Base-by-base conservation (phyloP, 35 echinoderm and acorn worm genomes). In the Apostichopus japonicus region DNA sequence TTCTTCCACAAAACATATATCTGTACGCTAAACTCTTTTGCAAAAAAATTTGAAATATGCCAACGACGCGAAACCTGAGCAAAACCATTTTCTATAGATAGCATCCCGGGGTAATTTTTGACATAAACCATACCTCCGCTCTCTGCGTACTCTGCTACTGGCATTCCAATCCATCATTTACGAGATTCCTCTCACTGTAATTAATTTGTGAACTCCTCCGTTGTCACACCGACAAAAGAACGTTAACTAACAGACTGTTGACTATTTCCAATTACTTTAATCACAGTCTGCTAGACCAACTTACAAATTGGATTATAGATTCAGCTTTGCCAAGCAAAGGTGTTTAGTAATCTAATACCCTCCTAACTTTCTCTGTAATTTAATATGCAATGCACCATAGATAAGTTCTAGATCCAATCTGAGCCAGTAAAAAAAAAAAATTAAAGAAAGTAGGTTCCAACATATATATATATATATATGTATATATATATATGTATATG, bases 331-430 rank as follows among this genome's bases (percentile, higher is more conserved):
- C 55, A 57, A 51, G 56, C 53, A 84, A 58, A 84, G 81, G 81
- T 84, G 81, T 84, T 84, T 84, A 23, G 81, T 57, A 84, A 84
- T 84, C 81, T 21, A 84, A 84, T 84, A 84, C 54, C 55, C 22
- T 59, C 23, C 54, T 23, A 59, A 84, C 53, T 84, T 84, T 54
- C 81, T 58, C 54, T 53, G 81, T 58, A 84, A 84, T 84, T 58
- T 58, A 84, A 84, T 84, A 84, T 84, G 81, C 54, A 19, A 58
- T 54, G 81, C 55, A 57, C 56, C 81, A 19, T 84, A 57, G 10
- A 53, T 84, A 23, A 58, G 55, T n/a, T 55, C 81, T 23, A 84
- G 54, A 84, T 84, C 81, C 54, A 84, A 84, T 84, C 57, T 57
- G 81, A 55, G n/a, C 81, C 14, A 22, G 53, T 84, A 55, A 84